Conservation (phyloP, 2,113 vertebrate species). For the Cacatua alba region DNA sequence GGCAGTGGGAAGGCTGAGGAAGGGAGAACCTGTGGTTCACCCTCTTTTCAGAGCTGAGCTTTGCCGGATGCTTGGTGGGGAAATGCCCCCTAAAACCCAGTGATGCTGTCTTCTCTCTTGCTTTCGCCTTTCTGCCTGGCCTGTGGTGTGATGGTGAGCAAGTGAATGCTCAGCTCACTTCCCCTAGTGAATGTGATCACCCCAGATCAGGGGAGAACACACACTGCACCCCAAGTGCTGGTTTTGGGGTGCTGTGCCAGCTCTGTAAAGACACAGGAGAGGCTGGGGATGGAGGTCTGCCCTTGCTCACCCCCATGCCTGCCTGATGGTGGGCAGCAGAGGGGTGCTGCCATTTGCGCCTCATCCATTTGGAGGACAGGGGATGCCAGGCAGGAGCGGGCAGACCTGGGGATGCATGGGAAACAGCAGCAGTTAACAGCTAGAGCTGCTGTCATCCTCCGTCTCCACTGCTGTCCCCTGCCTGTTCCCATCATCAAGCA, state of each 20-base stretch:
- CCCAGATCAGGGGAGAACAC: no score
- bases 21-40: neutral
- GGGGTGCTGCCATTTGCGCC: neutral
- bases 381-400: neutral
- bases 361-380: neutral
- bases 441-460: neutral
- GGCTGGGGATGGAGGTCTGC: accelerated
- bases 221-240: accelerated
- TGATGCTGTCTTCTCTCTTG: accelerated
- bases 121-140: neutral
- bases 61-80: neutral
- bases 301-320: accelerated
- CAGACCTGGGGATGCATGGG: accelerated
- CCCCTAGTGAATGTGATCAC: accelerated
- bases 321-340: neutral
- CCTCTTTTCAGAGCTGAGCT: neutral
- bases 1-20: neutral
- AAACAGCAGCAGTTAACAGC: neutral
- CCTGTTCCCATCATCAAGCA: neutral
- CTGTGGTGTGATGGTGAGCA: accelerated
- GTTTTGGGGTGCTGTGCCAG: neutral
- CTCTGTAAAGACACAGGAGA: neutral
- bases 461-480: neutral
- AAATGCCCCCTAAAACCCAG: accelerated
- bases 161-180: neutral